phyloP scores from a whole-genome alignment of 1,140 invertebrate genomes.

The Panulirus ornatus region DNA sequence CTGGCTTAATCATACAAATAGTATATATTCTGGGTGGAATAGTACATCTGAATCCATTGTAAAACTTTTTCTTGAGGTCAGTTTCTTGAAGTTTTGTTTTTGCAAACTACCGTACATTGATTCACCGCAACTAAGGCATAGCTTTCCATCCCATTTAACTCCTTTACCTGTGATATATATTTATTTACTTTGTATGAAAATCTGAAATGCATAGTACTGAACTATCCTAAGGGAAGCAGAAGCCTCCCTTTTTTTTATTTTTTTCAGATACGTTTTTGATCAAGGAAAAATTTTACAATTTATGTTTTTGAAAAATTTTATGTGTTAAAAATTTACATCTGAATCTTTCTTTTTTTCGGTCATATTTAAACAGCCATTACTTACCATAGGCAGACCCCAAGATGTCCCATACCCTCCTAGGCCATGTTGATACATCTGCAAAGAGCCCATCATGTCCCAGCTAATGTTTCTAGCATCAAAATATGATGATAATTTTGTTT shows the following conservation, averaged over 20 bases:
- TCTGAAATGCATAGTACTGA: too few species aligned
- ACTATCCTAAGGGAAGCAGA: too few species aligned
- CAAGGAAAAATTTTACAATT: not conserved
- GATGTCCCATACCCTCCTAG: not conserved
- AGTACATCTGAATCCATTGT: too few species aligned
- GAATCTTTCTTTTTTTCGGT: not conserved
- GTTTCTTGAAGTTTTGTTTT: too few species aligned
- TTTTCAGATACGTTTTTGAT: not conserved
- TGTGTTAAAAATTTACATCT: not conserved
- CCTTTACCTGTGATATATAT: too few species aligned
- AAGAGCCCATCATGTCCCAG: too few species aligned
- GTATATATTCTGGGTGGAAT: too few species aligned
- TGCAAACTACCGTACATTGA: too few species aligned
- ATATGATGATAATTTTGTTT: slow-evolving; percentile 4
- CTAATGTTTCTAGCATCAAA: not conserved
- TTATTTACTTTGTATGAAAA: too few species aligned
- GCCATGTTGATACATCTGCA: not conserved
- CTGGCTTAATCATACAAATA: too few species aligned
- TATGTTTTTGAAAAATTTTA: not conserved
- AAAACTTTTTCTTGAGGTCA: too few species aligned
- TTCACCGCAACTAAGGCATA: too few species aligned
- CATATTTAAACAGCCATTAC: not conserved
- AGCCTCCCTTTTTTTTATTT: not conserved
- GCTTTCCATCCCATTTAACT: not conserved
- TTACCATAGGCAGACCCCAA: not conserved